Evolutionary conservation across 2,113 vertebrate genomes (phyloP), one percentile per base, ranked within the genome.

Genomic region (Gracilinanus agilis): DNA sequence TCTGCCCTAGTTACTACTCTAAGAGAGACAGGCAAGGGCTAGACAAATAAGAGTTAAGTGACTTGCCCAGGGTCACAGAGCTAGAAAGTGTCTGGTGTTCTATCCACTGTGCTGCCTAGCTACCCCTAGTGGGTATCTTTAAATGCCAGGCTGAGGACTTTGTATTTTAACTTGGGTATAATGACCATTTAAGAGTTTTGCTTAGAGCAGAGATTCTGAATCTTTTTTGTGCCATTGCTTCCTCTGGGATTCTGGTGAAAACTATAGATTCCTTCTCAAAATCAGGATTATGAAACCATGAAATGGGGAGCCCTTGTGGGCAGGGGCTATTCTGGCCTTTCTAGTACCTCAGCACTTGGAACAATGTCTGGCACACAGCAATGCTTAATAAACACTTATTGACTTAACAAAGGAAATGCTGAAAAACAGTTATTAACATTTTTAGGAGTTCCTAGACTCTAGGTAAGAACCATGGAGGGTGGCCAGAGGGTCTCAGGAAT

Each of bases 191-290:
- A 9, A 34, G 25, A 4, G 13, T 34, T 34, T 4, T 34, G 61
- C 61, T n/a, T 34, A 19, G 34, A n/a, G 61, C 61, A 75, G 61
- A 61, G 27, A 19, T 6, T 75, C 61, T 75, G 4, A 75, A n/a
- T 7, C 12, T 16, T 34, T 75, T n/a, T n/a, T n/a, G 61, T n/a
- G 13, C 19, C 13, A 1, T 7, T 1, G 61, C 34, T 0, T 0
- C 13, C 6, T 34, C 0, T 5, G 61, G 61, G 29, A 12, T 1
- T 21, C 61, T 6, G 61, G 34, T 3, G 12, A 67, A 34, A 67
- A 10, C 27, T 34, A 29, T 29, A 13, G 58, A 4, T 67, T 12
- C 1, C 29, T 67, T 13, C 61, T 67, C 55, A 55, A 23, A 55
- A 3, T 55, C 55, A 5, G 19, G 58, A 34, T 16, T 34, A 5